phyloP scores from a whole-genome alignment of 1,140 invertebrate genomes.

The Neodiprion pinetum region DNA sequence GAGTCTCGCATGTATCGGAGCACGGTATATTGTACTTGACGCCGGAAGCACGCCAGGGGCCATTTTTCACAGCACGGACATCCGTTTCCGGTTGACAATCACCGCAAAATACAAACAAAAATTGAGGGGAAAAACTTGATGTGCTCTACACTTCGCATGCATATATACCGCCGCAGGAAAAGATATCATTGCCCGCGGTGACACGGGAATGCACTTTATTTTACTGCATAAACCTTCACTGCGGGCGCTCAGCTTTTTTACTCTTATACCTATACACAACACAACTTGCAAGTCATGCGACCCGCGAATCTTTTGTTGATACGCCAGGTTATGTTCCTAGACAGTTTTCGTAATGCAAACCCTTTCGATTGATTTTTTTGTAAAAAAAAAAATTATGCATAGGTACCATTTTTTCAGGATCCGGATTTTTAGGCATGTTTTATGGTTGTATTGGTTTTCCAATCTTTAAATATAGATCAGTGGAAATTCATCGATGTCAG shows the following conservation, averaged over 20 bases:
- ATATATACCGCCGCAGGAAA: neutral
- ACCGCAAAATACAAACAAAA: conserved; percentile 55
- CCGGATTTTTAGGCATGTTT: too few species aligned
- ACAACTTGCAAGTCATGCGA: neutral
- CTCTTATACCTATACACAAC: neutral
- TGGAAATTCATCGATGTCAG: too few species aligned
- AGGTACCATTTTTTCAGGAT: too few species aligned
- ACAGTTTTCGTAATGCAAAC: too few species aligned
- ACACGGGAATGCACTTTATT: conserved; percentile 10
- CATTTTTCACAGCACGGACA: conserved; percentile 56
- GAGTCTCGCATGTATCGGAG: too few species aligned
- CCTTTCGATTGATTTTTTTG: too few species aligned
- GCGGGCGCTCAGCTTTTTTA: neutral
- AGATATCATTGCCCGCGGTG: neutral
- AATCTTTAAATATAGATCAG: too few species aligned
- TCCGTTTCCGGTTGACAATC: conserved; percentile 54
- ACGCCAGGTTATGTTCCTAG: too few species aligned
- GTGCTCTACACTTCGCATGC: neutral
- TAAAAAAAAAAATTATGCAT: too few species aligned
- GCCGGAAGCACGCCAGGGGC: conserved; percentile 47
- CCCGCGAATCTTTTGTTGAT: neutral
- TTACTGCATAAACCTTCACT: neutral
- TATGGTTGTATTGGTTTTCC: too few species aligned
- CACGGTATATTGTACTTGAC: conserved; percentile 23
- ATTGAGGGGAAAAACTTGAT: conserved; percentile 32